Evolutionary conservation across 2,888 invertebrate genomes (phyloP), one percentile per base, ranked within the genome.

Genomic region (Oxyscelio sp.): DNA sequence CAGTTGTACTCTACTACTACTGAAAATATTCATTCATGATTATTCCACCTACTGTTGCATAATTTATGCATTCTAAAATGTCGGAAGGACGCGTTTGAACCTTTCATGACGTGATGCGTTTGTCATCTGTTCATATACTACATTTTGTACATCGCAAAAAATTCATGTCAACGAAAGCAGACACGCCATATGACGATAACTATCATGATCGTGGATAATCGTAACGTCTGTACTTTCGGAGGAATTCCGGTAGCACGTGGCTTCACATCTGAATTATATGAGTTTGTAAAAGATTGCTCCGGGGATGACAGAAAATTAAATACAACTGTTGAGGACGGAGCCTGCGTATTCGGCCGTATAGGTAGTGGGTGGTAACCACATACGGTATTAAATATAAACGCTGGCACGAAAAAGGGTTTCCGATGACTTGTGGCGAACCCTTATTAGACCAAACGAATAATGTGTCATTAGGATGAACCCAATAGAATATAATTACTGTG

Each of bases 131-230:
- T n/a, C n/a, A n/a, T n/a, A n/a, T n/a, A n/a, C n/a, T n/a, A n/a
- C n/a, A n/a, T n/a, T n/a, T n/a, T n/a, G n/a, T n/a, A n/a, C n/a
- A n/a, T n/a, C n/a, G n/a, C n/a, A n/a, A n/a, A n/a, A n/a, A n/a
- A n/a, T n/a, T n/a, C n/a, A n/a, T n/a, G n/a, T n/a, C n/a, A n/a
- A n/a, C n/a, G n/a, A n/a, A n/a, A n/a, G n/a, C 88, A 87, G 80
- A 81, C 79, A 73, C 81, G 83, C 90, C 92, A 92, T 91, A 91
- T 92, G 92, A 91, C 90, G 84, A 81, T 88, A 79, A 85, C 84
- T 79, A 87, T 83, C 65, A 63, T 86, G 85, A 85, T 77, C 63
- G 58, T n/a, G 43, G 80, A 70, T 63, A 77, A 73, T 73, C 70
- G 71, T 83, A 86, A 87, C 79, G 78, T 80, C 50, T 79, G 87